phyloP scores from a whole-genome alignment of 2,888 invertebrate species.

The Adela reaumurella region DNA sequence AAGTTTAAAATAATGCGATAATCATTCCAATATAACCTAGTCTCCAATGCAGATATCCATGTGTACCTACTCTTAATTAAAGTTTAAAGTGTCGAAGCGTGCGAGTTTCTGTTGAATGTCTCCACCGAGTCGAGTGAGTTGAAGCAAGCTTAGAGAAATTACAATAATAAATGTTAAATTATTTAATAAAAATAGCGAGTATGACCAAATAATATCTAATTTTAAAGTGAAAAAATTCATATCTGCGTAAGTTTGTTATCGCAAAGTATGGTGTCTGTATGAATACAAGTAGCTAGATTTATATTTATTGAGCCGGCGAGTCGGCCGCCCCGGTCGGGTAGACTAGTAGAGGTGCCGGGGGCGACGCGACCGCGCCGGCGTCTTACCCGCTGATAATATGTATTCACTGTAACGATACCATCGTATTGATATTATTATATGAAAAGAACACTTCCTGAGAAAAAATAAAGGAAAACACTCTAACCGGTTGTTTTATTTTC shows the following conservation, averaged over 20 bases:
- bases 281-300: neutral
- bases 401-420: conserved; percentile 46
- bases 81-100: too few relatives aligned
- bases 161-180: neutral
- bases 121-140: neutral
- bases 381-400: conserved; percentile 39
- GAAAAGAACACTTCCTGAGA: conserved; percentile 49
- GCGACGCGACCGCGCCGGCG: conserved; percentile 27
- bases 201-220: neutral
- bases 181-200: neutral
- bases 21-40: too few relatives aligned
- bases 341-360: neutral
- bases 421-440: conserved; percentile 36
- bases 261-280: neutral
- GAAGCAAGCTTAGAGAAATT: neutral
- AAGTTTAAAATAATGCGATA: too few relatives aligned
- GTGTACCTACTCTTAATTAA: too few relatives aligned
- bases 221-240: neutral
- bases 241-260: neutral
- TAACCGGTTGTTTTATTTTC: conserved; percentile 10
- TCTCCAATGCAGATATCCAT: too few relatives aligned
- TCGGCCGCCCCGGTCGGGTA: neutral
- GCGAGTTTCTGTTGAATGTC: too few relatives aligned
- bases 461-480: conserved; percentile 45
- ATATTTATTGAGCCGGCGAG: neutral